Evolutionary conservation across 2,888 invertebrate species (phyloP).

Genomic region (Abrostola triplasia): DNA sequence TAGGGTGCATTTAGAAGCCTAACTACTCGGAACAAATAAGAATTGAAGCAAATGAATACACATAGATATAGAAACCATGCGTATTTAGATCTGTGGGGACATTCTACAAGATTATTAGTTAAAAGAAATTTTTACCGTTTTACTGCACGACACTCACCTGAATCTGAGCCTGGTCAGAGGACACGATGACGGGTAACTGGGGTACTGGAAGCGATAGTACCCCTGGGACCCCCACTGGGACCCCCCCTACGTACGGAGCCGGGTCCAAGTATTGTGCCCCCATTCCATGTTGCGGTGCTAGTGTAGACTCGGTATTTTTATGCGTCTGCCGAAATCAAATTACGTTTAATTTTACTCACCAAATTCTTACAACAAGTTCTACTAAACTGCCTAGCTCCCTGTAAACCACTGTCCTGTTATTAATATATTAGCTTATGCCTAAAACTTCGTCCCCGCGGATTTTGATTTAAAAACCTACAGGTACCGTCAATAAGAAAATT

Average conservation of each 20-base stretch:
- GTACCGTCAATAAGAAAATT: too few relatives aligned
- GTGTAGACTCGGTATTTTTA: conserved; percentile 57
- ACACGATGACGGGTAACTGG: conserved; percentile 71
- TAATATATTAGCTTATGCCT: too few relatives aligned
- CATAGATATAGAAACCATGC: conserved; percentile 33
- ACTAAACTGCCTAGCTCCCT: too few relatives aligned
- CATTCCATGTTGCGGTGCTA: conserved; percentile 77
- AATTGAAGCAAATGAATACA: conserved; percentile 36
- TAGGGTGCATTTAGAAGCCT: conserved; percentile 26
- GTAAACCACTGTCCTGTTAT: too few relatives aligned
- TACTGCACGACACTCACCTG: conserved; percentile 66
- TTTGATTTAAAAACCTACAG: too few relatives aligned
- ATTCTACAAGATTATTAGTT: conserved; percentile 15
- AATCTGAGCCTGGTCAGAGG: conserved; percentile 74
- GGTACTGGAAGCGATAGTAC: conserved; percentile 66
- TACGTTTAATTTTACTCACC: not conserved
- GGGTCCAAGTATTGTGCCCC: conserved; percentile 80
- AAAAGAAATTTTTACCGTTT: not conserved
- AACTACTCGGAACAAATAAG: conserved; percentile 36
- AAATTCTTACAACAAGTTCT: not conserved
- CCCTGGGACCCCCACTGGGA: conserved; percentile 65
- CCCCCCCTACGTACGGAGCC: conserved; percentile 70
- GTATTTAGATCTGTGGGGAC: conserved; percentile 8
- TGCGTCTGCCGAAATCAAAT: conserved; percentile 5
- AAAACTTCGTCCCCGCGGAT: too few relatives aligned